Evolutionary conservation across 2,113 vertebrate species (phyloP).

Genomic region (Pseudorhombus dupliciocellatus): DNA sequence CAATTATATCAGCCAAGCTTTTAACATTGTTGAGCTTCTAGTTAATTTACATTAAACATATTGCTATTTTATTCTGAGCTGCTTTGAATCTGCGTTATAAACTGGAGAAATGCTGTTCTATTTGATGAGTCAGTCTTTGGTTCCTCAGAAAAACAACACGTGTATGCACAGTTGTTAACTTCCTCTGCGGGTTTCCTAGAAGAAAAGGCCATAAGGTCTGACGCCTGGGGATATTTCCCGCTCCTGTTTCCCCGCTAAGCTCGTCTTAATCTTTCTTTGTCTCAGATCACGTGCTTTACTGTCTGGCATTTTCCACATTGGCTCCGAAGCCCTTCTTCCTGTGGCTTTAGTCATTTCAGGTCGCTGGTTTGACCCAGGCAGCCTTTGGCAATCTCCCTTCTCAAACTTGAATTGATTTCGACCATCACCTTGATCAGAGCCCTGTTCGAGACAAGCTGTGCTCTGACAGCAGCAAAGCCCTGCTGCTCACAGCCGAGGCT

Average conservation of each 20-base stretch:
- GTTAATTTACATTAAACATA: background rate
- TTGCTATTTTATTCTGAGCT: background rate
- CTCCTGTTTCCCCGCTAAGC: background rate
- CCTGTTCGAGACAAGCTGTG: constrained; percentile 12
- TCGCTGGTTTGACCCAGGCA: constrained; percentile 30
- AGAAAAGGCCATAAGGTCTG: constrained; percentile 9
- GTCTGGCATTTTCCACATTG: constrained; percentile 21
- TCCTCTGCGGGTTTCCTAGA: constrained; percentile 1
- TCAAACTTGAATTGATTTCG: constrained; percentile 34
- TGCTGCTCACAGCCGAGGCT: constrained; percentile 13
- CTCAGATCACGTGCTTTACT: constrained; percentile 6
- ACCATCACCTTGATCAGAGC: constrained; percentile 22
- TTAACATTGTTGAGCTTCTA: too few species aligned
- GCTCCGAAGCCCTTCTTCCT: constrained; percentile 16
- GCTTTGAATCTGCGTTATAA: background rate
- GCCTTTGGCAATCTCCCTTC: constrained; percentile 13
- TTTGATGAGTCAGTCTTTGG: background rate
- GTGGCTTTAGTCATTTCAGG: constrained; percentile 19
- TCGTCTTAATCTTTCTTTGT: background rate
- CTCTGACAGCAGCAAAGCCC: constrained; percentile 25
- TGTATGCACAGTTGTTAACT: background rate
- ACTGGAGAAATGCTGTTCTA: too few species aligned
- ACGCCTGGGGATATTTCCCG: constrained; percentile 8
- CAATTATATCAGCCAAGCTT: too few species aligned
- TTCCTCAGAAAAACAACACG: background rate